A percentile compares a stretch with the other conserved stretches of the same genome.
phyloP scores from a whole-genome alignment of 1,140 invertebrate species.

The Choristoneura fumiferana region DNA sequence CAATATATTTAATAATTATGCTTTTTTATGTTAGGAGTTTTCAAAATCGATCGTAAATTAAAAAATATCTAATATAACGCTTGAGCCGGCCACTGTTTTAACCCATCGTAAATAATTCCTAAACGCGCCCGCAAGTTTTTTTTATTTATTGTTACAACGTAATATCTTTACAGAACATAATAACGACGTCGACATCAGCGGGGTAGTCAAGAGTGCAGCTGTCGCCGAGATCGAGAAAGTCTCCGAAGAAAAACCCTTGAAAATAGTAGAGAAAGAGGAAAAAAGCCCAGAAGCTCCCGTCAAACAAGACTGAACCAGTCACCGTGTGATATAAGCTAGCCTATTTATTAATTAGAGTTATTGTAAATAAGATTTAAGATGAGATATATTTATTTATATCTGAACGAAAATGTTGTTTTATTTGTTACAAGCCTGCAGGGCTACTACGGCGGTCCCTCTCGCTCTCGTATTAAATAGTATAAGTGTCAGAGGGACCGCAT shows the following conservation, averaged over 20 bases:
- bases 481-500: too few relatives aligned
- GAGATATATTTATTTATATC: conserved; percentile 9
- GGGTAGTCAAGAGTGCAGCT: conserved; percentile 35
- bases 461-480: too few relatives aligned
- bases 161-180: conserved; percentile 42
- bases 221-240: conserved; percentile 18
- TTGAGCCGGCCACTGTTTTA: too few relatives aligned
- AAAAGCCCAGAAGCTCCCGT: conserved; percentile 21
- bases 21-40: too few relatives aligned
- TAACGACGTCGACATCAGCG: conserved; percentile 36
- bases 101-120: too few relatives aligned
- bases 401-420: conserved; percentile 4
- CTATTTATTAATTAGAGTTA: conserved; percentile 15
- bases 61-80: too few relatives aligned
- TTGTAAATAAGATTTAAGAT: neutral
- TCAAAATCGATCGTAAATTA: too few relatives aligned
- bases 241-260: conserved; percentile 20
- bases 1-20: too few relatives aligned
- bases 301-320: conserved; percentile 54
- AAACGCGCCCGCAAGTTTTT: too few relatives aligned
- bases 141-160: too few relatives aligned
- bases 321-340: conserved; percentile 14
- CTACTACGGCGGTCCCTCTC: too few relatives aligned
- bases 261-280: conserved; percentile 23
- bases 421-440: too few relatives aligned